Conservation (phyloP, 2,888 invertebrate genomes). For the Tetanocera ferruginea region DNA sequence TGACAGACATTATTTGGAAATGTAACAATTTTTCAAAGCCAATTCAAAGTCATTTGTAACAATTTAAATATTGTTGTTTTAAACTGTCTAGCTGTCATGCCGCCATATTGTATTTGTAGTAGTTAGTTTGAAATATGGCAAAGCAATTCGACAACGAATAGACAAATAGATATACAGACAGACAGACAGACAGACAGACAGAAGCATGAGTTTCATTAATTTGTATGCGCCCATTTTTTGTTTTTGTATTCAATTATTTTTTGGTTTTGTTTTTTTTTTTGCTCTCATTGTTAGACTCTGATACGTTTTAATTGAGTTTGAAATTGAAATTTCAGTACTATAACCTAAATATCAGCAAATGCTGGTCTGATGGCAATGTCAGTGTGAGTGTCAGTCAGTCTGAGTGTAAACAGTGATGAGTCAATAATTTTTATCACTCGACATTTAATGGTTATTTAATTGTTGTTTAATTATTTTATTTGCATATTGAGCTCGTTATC, state of each 20-base stretch:
- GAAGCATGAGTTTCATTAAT: not conserved
- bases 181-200: not conserved
- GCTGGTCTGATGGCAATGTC: not conserved
- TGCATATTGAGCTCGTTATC: conserved; percentile 21
- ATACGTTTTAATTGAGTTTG: conserved; percentile 6
- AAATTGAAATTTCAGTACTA: conserved; percentile 7
- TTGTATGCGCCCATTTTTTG: not conserved
- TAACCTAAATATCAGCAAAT: not conserved
- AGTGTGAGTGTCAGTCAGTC: too few relatives aligned
- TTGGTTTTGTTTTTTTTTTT: too few relatives aligned
- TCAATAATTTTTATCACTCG: not conserved
- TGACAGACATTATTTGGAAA: not conserved
- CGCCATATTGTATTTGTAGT: conserved; percentile 10
- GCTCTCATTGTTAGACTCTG: not conserved
- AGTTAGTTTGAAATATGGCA: not conserved
- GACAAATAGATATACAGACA: not conserved
- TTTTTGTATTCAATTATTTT: not conserved
- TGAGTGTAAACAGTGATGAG: not conserved
- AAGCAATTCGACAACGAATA: not conserved
- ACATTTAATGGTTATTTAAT: conserved; percentile 12
- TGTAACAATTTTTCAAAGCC: not conserved
- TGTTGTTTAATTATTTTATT: conserved; percentile 21
- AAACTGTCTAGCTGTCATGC: not conserved
- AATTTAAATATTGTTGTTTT: not conserved
- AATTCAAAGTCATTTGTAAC: conserved; percentile 4